Evolutionary conservation across 2,113 vertebrate species (phyloP).

Genomic region (Rhabdomys dilectus): DNA sequence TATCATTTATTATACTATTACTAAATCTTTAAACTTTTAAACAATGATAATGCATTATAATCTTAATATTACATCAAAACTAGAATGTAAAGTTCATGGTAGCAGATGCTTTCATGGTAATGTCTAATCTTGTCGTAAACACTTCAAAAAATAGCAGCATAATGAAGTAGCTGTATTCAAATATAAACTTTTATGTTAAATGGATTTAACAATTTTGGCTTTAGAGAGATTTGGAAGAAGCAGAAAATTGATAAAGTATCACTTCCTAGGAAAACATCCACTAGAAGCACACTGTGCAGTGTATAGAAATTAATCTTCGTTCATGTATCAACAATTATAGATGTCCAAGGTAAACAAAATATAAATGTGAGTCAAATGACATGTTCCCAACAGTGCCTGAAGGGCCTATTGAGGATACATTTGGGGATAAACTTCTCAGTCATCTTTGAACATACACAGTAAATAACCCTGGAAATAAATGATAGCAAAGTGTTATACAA

Average conservation of each 20-base stretch:
- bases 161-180: conserved; percentile 32
- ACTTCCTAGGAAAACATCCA: background rate
- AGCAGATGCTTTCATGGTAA: conserved; percentile 74
- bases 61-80: conserved; percentile 70
- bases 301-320: conserved; percentile 53
- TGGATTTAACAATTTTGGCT: conserved; percentile 30
- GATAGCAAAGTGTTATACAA: conserved; percentile 71
- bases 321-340: conserved; percentile 47
- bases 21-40: conserved; percentile 70
- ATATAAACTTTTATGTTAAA: conserved; percentile 58
- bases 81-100: conserved; percentile 49
- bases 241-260: background rate
- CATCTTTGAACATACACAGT: conserved; percentile 57
- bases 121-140: conserved; percentile 65
- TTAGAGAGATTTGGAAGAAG: conserved; percentile 4
- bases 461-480: conserved; percentile 73
- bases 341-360: conserved; percentile 27
- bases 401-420: conserved; percentile 23
- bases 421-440: conserved; percentile 54
- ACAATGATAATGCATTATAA: conserved; percentile 44
- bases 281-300: background rate
- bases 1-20: conserved; percentile 61
- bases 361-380: conserved; percentile 23
- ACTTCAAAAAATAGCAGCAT: conserved; percentile 52
- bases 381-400: conserved; percentile 59